Conservation (phyloP, 2,113 vertebrate species). For the Galemys pyrenaicus region DNA sequence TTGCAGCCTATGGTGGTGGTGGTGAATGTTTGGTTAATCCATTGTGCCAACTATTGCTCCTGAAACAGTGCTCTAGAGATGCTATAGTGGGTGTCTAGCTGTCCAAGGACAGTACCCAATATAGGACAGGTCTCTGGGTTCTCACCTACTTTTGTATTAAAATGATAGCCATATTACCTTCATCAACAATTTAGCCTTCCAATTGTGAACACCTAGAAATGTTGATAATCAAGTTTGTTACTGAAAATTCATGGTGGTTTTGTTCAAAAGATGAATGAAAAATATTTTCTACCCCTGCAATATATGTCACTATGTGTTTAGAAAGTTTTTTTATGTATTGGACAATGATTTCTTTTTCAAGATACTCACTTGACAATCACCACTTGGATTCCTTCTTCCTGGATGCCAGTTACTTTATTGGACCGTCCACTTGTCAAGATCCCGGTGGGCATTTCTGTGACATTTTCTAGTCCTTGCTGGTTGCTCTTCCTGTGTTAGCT, state of each 20-base stretch:
- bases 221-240: neutral
- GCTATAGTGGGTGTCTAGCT: too few species aligned
- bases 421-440: too few species aligned
- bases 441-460: too few species aligned
- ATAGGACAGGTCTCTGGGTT: too few species aligned
- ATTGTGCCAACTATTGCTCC: neutral
- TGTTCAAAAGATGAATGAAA: too few species aligned
- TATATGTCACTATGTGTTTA: neutral
- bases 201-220: constrained; percentile 47
- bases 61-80: too few species aligned
- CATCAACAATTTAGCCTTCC: constrained; percentile 67
- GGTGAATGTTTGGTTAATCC: neutral
- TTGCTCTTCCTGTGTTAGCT: too few species aligned
- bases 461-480: too few species aligned
- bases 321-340: neutral
- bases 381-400: too few species aligned
- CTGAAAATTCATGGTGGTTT: neutral
- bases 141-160: constrained; percentile 53
- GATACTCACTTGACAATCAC: too few species aligned
- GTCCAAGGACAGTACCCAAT: too few species aligned
- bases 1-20: neutral
- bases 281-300: neutral
- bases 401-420: too few species aligned
- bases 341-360: neutral
- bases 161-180: constrained; percentile 55